phyloP scores from a whole-genome alignment of 2,797 vertebrate genomes.

The Mastacembelus armatus region DNA sequence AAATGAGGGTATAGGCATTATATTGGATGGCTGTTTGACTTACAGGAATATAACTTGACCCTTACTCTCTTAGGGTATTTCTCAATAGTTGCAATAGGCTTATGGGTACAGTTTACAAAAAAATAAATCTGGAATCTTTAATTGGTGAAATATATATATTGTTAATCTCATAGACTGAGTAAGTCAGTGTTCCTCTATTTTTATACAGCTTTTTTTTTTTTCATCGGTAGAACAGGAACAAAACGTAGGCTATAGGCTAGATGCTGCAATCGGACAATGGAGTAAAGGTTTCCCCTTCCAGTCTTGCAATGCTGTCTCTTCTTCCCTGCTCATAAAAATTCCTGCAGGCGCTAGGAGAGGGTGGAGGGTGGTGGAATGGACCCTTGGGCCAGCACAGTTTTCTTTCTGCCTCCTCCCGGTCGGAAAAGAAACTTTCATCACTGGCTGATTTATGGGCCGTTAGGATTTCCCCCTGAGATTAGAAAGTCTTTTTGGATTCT shows the following conservation, averaged over 20 bases:
- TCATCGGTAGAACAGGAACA: not conserved
- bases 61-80: not conserved
- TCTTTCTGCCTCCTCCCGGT: constrained; percentile 78
- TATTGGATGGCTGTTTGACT: not conserved
- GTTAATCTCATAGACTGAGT: not conserved
- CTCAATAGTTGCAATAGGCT: constrained; percentile 14
- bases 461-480: constrained; percentile 77
- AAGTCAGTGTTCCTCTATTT: not conserved
- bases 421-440: constrained; percentile 87
- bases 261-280: constrained; percentile 19
- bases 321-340: constrained; percentile 83
- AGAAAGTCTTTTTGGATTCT: constrained; percentile 80
- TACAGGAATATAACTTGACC: not conserved
- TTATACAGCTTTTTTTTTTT: not conserved
- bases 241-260: not conserved
- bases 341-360: constrained; percentile 72
- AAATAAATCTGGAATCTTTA: too few relatives aligned
- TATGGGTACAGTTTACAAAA: not conserved
- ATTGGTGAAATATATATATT: not conserved
- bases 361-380: constrained; percentile 53
- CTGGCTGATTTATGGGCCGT: constrained; percentile 83
- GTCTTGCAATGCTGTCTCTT: constrained; percentile 61
- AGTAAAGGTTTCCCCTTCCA: constrained; percentile 46
- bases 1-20: constrained; percentile 12
- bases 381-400: constrained; percentile 74